Base-by-base conservation (phyloP, 1,140 invertebrate genomes). In the Nilaparvata lugens region DNA sequence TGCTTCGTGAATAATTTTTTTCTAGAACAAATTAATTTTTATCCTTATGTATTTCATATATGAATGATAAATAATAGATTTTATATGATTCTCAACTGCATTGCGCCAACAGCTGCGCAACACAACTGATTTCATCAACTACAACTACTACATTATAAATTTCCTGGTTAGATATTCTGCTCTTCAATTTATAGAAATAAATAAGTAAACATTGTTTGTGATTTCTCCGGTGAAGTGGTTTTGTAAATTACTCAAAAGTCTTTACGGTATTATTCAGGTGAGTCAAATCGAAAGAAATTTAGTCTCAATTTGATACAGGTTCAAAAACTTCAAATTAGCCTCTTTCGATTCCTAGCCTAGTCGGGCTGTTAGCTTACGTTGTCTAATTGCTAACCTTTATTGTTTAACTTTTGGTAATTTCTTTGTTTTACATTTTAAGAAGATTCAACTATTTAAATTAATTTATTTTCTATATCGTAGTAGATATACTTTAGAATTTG, bases 81-180 rank as follows among this genome's bases (percentile, higher is more conserved):
- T 51, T 28, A 31, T 52, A 28, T 24, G 23, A 57, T 42, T 52
- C 60, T 35, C 40, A 43, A 60, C 57, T 56, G 62, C 62, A 64
- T 35, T 68, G 65, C 65, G 65, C 65, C 51, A 56, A 65, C 62
- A 64, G 65, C 61, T 68, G 67, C 67, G 67, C 67, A 62, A 61
- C 61, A 60, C 57, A 62, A 60, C 64, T 65, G 61, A 64, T 67
- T 65, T 68, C 66, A 62, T 65, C 62, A 61, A 67, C 63, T 62
- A 35, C 31, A 35, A 35, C 31, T 35, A 48, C 45, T 35, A 48
- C 45, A 48, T 48, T 48, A 66, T 63, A 66, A 65, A 66, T 66
- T 68, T 67, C 64, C 67, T 67, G 63, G 64, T 67, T 53, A 63
- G 52, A 63, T 61, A 64, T 66, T 66, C 67, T 63, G 65, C 63